phyloP scores from a whole-genome alignment of 2,113 vertebrate genomes.

The Pogonocichla stellata region DNA sequence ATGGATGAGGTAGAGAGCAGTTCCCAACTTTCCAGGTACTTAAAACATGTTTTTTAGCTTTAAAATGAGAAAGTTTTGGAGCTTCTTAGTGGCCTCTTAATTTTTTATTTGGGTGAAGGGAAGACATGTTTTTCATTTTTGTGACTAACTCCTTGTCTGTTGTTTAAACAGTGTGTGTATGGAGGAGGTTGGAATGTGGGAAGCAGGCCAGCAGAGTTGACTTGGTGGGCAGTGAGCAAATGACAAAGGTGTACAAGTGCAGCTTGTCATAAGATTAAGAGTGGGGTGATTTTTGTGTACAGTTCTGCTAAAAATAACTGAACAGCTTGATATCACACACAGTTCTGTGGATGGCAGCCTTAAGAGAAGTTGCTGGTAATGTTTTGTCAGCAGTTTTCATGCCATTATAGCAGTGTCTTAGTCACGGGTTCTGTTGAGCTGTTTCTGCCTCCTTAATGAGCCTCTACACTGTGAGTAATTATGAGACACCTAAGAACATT shows the following conservation, averaged over 20 bases:
- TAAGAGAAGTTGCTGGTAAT: background rate
- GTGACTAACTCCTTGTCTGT: background rate
- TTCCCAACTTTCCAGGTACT: background rate
- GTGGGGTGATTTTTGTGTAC: slow-evolving; percentile 11
- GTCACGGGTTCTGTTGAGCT: background rate
- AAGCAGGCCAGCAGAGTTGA: background rate
- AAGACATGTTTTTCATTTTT: background rate
- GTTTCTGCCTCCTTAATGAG: background rate
- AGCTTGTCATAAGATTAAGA: background rate
- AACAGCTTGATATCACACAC: background rate
- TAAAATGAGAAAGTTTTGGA: background rate
- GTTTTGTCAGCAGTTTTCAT: background rate
- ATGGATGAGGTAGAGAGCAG: background rate
- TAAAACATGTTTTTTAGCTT: background rate
- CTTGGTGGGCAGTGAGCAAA: background rate
- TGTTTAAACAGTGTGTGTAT: background rate
- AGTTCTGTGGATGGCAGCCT: background rate
- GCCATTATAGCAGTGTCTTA: background rate
- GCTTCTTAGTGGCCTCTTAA: background rate
- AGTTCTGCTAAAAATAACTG: background rate
- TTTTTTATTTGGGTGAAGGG: background rate
- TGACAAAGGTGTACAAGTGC: background rate
- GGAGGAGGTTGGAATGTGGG: background rate
- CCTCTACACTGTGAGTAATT: background rate
- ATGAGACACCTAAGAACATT: background rate